Evolutionary conservation across 1,140 invertebrate genomes (phyloP).

Genomic region (Drosophila cardini): DNA sequence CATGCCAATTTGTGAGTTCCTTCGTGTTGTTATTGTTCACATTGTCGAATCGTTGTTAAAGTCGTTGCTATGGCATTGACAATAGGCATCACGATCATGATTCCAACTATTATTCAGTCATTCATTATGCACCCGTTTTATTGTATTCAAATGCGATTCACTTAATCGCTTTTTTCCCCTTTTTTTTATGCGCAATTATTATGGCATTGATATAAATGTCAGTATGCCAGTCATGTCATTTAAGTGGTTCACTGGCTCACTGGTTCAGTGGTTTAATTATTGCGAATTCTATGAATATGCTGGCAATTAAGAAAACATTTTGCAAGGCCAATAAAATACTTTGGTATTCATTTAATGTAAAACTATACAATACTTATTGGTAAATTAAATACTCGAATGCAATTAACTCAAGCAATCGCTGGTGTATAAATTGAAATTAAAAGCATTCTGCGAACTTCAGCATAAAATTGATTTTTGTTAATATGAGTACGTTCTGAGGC

Average conservation of each 20-base stretch:
- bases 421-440: neutral
- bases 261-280: constrained; percentile 14
- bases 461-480: too few species aligned
- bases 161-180: constrained; percentile 12
- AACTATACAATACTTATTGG: neutral
- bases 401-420: neutral
- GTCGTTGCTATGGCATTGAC: constrained; percentile 23
- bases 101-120: constrained; percentile 20
- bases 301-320: constrained; percentile 12
- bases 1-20: constrained; percentile 5
- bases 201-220: constrained; percentile 56
- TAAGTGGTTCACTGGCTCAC: constrained; percentile 38
- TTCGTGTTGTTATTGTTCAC: constrained; percentile 3
- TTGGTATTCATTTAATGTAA: neutral
- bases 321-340: constrained; percentile 12
- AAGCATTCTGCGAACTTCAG: neutral
- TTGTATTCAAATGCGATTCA: constrained; percentile 32
- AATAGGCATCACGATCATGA: constrained; percentile 30
- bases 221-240: constrained; percentile 48
- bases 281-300: constrained; percentile 17
- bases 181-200: constrained; percentile 62
- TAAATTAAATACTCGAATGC: neutral
- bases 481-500: too few species aligned
- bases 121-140: constrained; percentile 29
- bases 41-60: constrained; percentile 3